Evolutionary conservation across 2,113 vertebrate genomes (phyloP).

Genomic region (Sturnira hondurensis): DNA sequence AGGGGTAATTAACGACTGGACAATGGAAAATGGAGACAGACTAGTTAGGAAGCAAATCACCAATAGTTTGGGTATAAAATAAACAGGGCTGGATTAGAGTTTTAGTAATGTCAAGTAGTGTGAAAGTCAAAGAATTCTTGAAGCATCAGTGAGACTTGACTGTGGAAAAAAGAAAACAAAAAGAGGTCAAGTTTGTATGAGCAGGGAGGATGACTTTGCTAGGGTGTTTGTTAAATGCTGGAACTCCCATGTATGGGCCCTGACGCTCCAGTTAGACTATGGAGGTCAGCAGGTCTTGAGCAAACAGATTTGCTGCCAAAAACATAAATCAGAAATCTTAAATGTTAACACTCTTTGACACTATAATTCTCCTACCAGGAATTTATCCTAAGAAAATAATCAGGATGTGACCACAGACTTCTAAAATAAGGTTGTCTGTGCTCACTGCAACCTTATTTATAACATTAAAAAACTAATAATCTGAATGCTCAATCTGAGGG

Average conservation of each 20-base stretch:
- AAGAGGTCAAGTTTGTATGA: background rate
- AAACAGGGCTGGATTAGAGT: background rate
- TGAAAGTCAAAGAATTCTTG: background rate
- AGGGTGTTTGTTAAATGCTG: background rate
- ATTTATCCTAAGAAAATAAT: conserved; percentile 7
- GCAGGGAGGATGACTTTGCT: background rate
- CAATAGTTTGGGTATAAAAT: background rate
- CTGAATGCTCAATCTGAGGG: background rate
- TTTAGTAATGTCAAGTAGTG: background rate
- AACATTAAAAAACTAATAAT: background rate
- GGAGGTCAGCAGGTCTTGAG: background rate
- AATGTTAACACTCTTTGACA: background rate
- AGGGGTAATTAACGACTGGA: background rate
- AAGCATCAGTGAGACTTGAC: background rate
- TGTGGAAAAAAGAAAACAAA: background rate
- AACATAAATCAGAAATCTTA: background rate
- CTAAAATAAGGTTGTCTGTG: background rate
- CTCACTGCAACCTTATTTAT: conserved; percentile 3
- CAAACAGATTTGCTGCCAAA: background rate
- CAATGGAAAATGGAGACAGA: background rate
- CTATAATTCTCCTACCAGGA: background rate
- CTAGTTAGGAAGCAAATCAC: background rate
- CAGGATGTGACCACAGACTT: background rate
- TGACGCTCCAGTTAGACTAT: background rate
- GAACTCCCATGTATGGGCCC: background rate